Percentiles rank a stretch among this genome's conserved stretches.
These are phyloP conservation scores for Acrobeloides nanus DNA, from an alignment of 2,888 invertebrate species.

Conservation along the genomic window DNA sequence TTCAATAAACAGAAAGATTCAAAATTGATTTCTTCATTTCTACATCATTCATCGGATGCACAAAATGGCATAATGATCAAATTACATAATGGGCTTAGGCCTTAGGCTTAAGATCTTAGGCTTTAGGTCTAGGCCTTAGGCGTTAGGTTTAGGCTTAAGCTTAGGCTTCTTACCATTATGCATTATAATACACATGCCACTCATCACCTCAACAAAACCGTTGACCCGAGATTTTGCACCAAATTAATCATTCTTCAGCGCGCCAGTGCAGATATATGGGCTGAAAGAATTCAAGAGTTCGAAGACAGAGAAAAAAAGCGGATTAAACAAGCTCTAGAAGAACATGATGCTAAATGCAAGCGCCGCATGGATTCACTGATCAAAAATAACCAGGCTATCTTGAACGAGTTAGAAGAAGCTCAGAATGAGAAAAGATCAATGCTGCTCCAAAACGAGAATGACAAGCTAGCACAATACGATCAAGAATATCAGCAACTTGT, in stretches of 20 bases:
- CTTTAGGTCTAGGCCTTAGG: no score
- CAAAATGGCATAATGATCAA: no score
- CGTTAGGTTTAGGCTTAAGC: no score
- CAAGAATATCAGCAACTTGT: conserved; percentile 39
- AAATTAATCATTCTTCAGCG: conserved; percentile 3
- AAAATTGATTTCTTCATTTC: no score
- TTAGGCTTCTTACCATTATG: no score
- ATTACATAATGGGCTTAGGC: no score
- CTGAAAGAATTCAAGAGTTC: conserved; percentile 28
- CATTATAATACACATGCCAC: no score
- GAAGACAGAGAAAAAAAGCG: conserved; percentile 46
- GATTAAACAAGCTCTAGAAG: conserved; percentile 37
- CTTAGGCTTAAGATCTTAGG: no score
- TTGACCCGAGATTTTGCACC: no score
- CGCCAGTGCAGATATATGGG: conserved; percentile 18
- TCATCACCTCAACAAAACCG: no score
- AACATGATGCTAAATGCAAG: conserved; percentile 41
- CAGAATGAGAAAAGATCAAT: conserved; percentile 47
- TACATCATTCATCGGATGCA: no score
- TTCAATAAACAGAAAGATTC: not conserved
- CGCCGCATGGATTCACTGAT: conserved; percentile 21
- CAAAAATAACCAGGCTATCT: conserved; percentile 15
- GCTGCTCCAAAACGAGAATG: conserved; percentile 44
- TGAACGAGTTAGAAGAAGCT: conserved; percentile 44
- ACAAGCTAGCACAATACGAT: conserved; percentile 47